Conservation (phyloP, 2,888 invertebrate genomes). For the Acronicta aceris region DNA sequence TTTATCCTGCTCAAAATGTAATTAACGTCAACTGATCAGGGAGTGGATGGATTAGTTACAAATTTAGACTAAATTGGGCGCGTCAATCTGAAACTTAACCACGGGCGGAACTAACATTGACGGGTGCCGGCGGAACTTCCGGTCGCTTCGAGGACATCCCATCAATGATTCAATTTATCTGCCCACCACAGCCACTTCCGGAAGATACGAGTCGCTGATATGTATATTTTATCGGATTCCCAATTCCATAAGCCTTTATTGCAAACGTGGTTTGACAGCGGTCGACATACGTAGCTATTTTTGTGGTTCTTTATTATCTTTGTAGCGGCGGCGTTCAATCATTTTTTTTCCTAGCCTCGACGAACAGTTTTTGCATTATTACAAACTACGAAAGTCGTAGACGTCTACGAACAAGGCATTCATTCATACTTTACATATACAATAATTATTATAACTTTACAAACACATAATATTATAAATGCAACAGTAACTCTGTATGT, state of each 20-base stretch:
- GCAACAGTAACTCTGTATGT: too few species aligned
- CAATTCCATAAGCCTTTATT: constrained; percentile 39
- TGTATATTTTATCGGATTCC: constrained; percentile 45
- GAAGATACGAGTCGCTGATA: constrained; percentile 31
- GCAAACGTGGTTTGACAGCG: constrained; percentile 17
- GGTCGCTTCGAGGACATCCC: constrained; percentile 56
- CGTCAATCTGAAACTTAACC: constrained; percentile 62
- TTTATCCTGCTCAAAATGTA: constrained; percentile 42
- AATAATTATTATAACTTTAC: too few species aligned
- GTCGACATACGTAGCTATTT: background rate
- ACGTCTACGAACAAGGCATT: too few species aligned
- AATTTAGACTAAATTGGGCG: constrained; percentile 63
- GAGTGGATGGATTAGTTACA: constrained; percentile 55
- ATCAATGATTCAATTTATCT: constrained; percentile 74
- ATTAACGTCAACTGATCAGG: constrained; percentile 54
- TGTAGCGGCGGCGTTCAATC: too few species aligned
- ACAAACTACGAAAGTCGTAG: too few species aligned
- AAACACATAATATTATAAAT: too few species aligned
- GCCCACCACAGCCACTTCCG: constrained; percentile 49
- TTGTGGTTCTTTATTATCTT: background rate
- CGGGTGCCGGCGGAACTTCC: constrained; percentile 52
- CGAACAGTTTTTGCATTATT: too few species aligned
- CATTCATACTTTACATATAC: too few species aligned
- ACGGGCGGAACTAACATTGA: constrained; percentile 55
- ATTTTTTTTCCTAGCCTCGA: too few species aligned